phyloP scores from a whole-genome alignment of 2,113 vertebrate genomes.

The Rostratula benghalensis region DNA sequence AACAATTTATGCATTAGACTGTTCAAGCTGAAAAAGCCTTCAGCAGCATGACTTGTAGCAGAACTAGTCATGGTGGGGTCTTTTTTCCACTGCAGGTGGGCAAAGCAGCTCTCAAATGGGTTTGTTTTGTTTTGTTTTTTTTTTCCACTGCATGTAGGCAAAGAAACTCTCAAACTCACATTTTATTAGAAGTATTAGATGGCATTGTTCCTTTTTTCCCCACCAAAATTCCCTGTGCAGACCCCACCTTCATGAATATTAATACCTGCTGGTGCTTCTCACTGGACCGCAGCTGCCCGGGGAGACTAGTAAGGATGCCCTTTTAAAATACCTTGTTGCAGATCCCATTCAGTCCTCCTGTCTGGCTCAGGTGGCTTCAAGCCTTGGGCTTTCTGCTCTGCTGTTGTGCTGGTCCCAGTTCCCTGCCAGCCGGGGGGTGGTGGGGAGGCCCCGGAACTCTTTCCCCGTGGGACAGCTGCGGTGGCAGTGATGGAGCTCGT shows the following conservation, averaged over 20 bases:
- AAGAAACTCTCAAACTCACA: neutral
- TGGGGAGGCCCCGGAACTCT: accelerated
- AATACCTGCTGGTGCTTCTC: neutral
- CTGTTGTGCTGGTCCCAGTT: accelerated
- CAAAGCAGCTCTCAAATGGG: neutral
- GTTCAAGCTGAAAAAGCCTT: neutral
- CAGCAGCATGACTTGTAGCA: neutral
- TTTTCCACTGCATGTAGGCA: neutral
- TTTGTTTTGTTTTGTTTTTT: neutral
- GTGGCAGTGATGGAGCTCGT: neutral
- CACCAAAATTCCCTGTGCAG: neutral
- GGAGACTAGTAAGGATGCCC: neutral
- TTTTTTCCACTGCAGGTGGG: neutral
- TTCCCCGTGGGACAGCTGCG: neutral
- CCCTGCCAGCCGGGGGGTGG: accelerated
- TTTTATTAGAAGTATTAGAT: neutral
- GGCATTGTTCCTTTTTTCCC: neutral
- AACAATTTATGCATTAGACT: neutral
- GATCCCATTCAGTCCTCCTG: neutral
- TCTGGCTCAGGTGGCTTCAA: neutral
- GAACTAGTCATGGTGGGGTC: neutral
- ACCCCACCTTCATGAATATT: neutral
- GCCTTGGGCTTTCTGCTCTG: neutral
- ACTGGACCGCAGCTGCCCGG: neutral
- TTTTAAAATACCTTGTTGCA: neutral